These are phyloP conservation scores for Argyresthia albistria DNA, from an alignment of 2,888 invertebrate genomes.

Conservation along the genomic window DNA sequence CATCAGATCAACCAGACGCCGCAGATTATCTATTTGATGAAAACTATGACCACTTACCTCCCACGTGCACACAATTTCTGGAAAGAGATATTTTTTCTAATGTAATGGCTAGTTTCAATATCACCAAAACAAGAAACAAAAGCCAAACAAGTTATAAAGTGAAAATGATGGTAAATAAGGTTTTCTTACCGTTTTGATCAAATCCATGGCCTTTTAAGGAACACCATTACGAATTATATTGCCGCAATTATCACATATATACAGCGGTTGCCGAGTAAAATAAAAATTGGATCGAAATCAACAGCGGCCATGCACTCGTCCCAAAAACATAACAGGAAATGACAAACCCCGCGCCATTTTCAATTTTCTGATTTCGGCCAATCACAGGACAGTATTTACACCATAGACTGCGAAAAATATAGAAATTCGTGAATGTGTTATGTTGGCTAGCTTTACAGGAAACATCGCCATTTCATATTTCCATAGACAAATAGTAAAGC, in stretches of 20 bases:
- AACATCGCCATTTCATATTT: background rate
- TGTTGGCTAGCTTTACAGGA: slow-evolving; percentile 17
- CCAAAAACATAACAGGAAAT: slow-evolving; percentile 59
- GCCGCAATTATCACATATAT: slow-evolving; percentile 47
- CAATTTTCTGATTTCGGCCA: slow-evolving; percentile 31
- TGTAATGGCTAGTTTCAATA: slow-evolving; percentile 72
- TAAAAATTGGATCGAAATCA: slow-evolving; percentile 54
- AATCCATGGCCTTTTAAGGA: slow-evolving; percentile 72
- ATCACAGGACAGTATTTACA: slow-evolving; percentile 24
- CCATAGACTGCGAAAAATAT: slow-evolving; percentile 22
- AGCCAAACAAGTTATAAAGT: slow-evolving; percentile 62
- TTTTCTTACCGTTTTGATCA: slow-evolving; percentile 71
- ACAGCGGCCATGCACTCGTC: slow-evolving; percentile 62
- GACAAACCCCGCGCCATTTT: slow-evolving; percentile 65
- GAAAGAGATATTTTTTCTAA: slow-evolving; percentile 73
- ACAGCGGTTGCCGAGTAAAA: slow-evolving; percentile 42
- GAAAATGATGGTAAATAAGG: slow-evolving; percentile 34
- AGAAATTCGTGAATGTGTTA: slow-evolving; percentile 16
- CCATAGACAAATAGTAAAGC: background rate
- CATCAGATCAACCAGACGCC: slow-evolving; percentile 44
- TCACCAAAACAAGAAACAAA: slow-evolving; percentile 74
- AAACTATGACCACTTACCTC: slow-evolving; percentile 66
- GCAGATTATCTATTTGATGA: slow-evolving; percentile 45
- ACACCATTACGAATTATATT: slow-evolving; percentile 69
- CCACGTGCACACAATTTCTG: slow-evolving; percentile 69